phyloP scores from a whole-genome alignment of 1,140 invertebrate genomes.

The Drosophila nebulosa region DNA sequence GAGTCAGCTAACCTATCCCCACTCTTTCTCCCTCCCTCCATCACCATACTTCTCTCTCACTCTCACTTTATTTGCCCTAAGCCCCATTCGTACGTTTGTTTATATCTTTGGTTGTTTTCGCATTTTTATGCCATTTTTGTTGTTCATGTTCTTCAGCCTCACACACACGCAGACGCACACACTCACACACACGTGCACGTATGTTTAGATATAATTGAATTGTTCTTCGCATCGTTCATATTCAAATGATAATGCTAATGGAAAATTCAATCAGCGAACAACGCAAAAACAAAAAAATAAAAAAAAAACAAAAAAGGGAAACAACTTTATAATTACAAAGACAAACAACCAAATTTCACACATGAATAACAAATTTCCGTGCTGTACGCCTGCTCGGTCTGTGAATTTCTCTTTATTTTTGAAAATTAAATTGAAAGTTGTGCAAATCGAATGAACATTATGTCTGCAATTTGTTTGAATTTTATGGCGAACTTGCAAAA shows the following conservation, averaged over 20 bases:
- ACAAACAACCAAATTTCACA: background rate
- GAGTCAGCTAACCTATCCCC: background rate
- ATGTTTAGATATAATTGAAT: constrained; percentile 5
- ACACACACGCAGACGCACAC: background rate
- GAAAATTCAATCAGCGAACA: constrained; percentile 28
- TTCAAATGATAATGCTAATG: constrained; percentile 34
- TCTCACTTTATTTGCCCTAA: too few species aligned
- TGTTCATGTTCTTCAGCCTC: constrained; percentile 4
- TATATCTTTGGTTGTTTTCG: background rate
- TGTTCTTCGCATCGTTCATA: background rate
- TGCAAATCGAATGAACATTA: background rate
- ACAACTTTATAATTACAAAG: constrained; percentile 2
- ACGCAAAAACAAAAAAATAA: background rate
- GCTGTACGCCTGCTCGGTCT: too few species aligned
- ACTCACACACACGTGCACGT: background rate
- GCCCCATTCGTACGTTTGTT: background rate
- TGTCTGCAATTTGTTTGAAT: background rate
- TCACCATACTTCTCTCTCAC: too few species aligned
- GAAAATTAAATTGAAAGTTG: background rate
- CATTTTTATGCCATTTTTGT: background rate
- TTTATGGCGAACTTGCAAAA: background rate
- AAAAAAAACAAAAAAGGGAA: background rate
- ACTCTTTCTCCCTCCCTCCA: too few species aligned
- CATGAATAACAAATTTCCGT: background rate
- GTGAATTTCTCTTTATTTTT: background rate